Evolutionary conservation across 2,888 invertebrate genomes (phyloP), one percentile per base, ranked within the genome.

Genomic region (Gandaritis pyraliata): DNA sequence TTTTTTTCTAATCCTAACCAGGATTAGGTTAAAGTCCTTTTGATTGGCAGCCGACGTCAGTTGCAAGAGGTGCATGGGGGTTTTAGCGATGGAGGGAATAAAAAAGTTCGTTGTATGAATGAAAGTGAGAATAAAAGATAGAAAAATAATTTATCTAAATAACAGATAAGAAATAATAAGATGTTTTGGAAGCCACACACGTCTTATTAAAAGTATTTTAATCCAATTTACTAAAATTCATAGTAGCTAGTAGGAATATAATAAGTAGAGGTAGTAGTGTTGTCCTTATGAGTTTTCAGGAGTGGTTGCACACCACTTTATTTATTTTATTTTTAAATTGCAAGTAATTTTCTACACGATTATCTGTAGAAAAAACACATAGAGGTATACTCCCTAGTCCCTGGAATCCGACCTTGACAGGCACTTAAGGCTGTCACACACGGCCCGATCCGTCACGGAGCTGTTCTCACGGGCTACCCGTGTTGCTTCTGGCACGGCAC

Each of bases 1-100:
- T 85, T 87, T 83, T n/a, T 90, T 82, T 85, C 41, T 90, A 90
- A 91, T 90, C 91, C 90, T 83, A 84, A 83, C 84, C 85, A 78
- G 91, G 91, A 90, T 92, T 90, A 91, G 87, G 85, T 83, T 83
- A 88, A 90, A 90, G 88, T 85, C 87, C 85, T 82, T 89, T 88
- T 91, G 91, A 92, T 87, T 90, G 91, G 90, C 91, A 90, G 91
- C 87, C 87, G 88, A 79, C 88, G 90, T 90, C 90, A 86, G 85
- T 80, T 82, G 87, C 90, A 88, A 81, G 69, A 68, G 71, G 77
- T 77, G 76, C 73, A 64, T 33, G 57, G 58, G 72, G 76, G 73
- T 73, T 73, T 72, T 63, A 74, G 75, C 62, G 68, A 76, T 41
- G 46, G 36, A 54, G 54, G 50, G 53, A 64, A 59, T 45, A 48